Percentiles rank a stretch among this genome's conserved stretches.
Conservation (phyloP, 2,113 vertebrate genomes). For the Strigops habroptila region DNA sequence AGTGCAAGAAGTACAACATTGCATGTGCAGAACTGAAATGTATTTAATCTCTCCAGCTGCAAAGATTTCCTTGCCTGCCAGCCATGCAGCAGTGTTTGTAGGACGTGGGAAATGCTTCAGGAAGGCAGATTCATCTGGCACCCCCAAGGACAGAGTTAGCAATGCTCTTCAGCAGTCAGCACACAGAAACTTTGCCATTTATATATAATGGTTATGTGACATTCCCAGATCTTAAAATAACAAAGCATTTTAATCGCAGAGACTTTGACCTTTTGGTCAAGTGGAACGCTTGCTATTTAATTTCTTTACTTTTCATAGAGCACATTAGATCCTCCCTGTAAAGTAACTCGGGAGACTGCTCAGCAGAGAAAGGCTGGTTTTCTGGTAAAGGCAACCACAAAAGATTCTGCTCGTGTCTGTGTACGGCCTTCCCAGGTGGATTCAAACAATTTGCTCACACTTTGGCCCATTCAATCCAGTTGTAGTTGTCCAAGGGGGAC, state of each 20-base stretch:
- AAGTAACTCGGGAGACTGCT: constrained; percentile 1
- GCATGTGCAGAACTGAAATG: not conserved
- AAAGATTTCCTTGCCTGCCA: not conserved
- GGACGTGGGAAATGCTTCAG: not conserved
- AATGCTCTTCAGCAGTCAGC: not conserved
- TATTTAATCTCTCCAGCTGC: not conserved
- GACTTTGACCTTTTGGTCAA: constrained; percentile 63
- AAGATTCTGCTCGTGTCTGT: not conserved
- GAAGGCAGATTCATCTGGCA: not conserved
- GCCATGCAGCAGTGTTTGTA: not conserved
- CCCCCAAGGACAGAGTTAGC: constrained; percentile 33
- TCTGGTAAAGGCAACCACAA: not conserved
- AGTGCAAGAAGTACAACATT: rapidly evolving
- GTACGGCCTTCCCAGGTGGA: not conserved
- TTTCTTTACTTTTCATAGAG: constrained; percentile 50
- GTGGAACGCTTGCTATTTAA: constrained; percentile 37
- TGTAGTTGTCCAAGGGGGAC: not conserved
- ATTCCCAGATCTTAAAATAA: constrained; percentile 59
- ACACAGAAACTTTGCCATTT: constrained; percentile 45
- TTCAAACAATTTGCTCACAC: not conserved
- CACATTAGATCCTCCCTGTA: not conserved
- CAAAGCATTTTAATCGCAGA: constrained; percentile 57
- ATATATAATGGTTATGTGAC: constrained; percentile 47
- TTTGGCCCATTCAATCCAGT: not conserved
- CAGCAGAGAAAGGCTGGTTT: not conserved